These are phyloP conservation scores for Brachyrhaphis roseni DNA, from an alignment of 2,797 vertebrate genomes.

Conservation along the genomic window DNA sequence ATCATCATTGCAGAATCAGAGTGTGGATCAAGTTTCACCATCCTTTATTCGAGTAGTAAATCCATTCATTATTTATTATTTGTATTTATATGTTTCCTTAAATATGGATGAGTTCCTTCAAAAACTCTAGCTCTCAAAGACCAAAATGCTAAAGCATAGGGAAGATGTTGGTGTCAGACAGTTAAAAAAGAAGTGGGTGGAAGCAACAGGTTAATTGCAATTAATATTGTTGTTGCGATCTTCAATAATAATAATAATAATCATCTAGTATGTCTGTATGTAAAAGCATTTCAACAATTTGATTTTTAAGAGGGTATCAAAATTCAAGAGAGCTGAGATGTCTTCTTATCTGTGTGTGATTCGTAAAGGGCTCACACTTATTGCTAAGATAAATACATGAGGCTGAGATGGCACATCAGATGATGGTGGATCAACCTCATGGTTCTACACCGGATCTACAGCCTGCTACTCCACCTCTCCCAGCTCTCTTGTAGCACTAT, in stretches of 20 bases:
- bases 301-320: too few species aligned
- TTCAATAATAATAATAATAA: too few species aligned
- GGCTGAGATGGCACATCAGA: slow-evolving; percentile 62
- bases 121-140: background rate
- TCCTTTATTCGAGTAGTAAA: background rate
- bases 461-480: slow-evolving; percentile 18
- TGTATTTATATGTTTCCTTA: too few species aligned
- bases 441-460: slow-evolving; percentile 35
- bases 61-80: background rate
- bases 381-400: slow-evolving; percentile 61
- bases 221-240: too few species aligned
- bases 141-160: background rate
- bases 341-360: slow-evolving; percentile 40
- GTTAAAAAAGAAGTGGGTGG: too few species aligned
- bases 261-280: too few species aligned
- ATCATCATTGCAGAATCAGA: background rate
- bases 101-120: too few species aligned
- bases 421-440: slow-evolving; percentile 69
- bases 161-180: background rate
- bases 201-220: too few species aligned
- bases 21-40: background rate
- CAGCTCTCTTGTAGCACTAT: slow-evolving; percentile 35
- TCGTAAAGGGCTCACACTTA: slow-evolving; percentile 35
- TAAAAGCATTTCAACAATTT: too few species aligned
- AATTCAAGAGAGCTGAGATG: too few species aligned